Percentiles rank a stretch among this genome's conserved stretches.
These are phyloP conservation scores for Tipula unca DNA, from an alignment of 2,888 invertebrate species.

Conservation along the genomic window DNA sequence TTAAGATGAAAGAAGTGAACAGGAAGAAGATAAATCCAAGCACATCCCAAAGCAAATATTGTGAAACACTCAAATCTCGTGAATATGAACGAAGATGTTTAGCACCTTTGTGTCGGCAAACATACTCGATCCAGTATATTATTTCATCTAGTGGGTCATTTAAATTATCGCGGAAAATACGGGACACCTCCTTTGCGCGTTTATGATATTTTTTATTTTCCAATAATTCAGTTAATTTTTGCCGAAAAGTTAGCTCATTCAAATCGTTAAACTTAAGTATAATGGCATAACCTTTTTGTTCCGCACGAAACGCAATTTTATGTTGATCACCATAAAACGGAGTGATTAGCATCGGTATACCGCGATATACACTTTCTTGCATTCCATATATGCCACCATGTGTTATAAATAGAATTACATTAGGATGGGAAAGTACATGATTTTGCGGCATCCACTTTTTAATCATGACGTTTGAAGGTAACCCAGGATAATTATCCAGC, in stretches of 20 bases:
- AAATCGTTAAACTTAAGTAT: conserved; percentile 36
- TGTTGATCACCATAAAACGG: conserved; percentile 43
- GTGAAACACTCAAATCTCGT: conserved; percentile 39
- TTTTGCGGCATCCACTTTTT: conserved; percentile 48
- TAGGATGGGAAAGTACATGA: conserved; percentile 43
- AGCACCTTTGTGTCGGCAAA: conserved; percentile 42
- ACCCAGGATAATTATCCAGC: conserved; percentile 35
- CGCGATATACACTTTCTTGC: conserved; percentile 40
- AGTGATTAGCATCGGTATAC: conserved; percentile 43
- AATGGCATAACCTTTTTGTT: conserved; percentile 39
- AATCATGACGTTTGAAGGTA: conserved; percentile 43
- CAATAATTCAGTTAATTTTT: conserved; percentile 36
- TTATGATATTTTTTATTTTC: conserved; percentile 38
- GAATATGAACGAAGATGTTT: conserved; percentile 39
- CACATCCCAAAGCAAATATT: conserved; percentile 45
- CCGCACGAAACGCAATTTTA: conserved; percentile 38
- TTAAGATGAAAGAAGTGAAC: not conserved
- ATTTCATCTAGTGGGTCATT: conserved; percentile 49
- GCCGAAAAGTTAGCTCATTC: conserved; percentile 35
- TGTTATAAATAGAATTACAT: conserved; percentile 42
- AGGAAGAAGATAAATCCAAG: conserved; percentile 36
- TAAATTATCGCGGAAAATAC: conserved; percentile 47
- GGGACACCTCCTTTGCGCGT: conserved; percentile 42
- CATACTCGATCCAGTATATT: conserved; percentile 53
- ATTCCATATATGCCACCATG: conserved; percentile 43